Base-by-base conservation (phyloP, 2,888 invertebrate species). In the Subacronicta megacephala region DNA sequence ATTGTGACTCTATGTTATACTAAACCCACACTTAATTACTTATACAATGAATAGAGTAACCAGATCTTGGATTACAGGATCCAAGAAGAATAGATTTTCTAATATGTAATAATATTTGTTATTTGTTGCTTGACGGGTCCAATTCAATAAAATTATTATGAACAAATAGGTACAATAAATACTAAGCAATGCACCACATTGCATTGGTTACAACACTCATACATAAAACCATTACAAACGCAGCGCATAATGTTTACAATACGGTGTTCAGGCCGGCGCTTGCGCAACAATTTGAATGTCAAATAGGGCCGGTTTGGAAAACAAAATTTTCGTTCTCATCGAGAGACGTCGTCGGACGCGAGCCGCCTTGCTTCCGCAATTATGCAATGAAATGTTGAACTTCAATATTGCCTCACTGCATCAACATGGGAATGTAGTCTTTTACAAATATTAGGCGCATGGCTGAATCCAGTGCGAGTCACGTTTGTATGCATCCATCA, bases 281-380 rank as follows among this genome's bases (percentile, higher is more conserved):
- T 88, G 86, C 84, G 85, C 85, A 88, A 89, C 82, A 68, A 81
- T 86, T 84, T 85, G 84, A 89, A 87, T 88, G 84, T 88, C 87
- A 89, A 90, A 90, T 87, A 73, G 77, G 72, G 77, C 82, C 80
- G 84, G 85, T 85, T 89, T 83, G 71, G 78, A 84, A 85, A 87
- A 85, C 80, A 83, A 83, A 84, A 80, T 84, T 84, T 85, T 85
- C 81, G 72, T 84, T 87, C 83, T 80, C 82, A 83, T 75, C 70
- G 73, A 72, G 72, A 78, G 72, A 69, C 84, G 85, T 84, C 85
- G 84, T 80, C 76, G 86, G 76, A 85, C 85, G 83, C 76, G 47
- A 69, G 74, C 65, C 68, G 73, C 75, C 67, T 74, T 42, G 74
- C 88, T 87, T 85, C 85, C 85, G 84, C 84, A 82, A 88, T 90